phyloP scores from a whole-genome alignment of 2,113 vertebrate genomes.

The Rissa tridactyla region DNA sequence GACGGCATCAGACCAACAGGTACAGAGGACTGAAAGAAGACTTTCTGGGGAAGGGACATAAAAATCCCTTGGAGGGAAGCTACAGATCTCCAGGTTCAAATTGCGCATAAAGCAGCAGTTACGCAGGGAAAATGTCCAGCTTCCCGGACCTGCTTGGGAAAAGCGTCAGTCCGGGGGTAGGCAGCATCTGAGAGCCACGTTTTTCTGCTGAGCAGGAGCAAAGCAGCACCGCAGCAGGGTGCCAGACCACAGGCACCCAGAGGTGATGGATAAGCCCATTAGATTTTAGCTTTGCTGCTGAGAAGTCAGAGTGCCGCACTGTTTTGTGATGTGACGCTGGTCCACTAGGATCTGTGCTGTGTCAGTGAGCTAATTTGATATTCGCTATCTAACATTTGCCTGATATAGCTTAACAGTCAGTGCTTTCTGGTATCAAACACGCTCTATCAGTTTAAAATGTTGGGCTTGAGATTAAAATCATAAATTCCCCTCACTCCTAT shows the following conservation, averaged over 20 bases:
- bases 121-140: neutral
- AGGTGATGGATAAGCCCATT: neutral
- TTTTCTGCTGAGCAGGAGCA: neutral
- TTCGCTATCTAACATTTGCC: neutral
- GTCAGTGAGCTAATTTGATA: neutral
- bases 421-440: neutral
- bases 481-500: neutral
- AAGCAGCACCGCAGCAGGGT: neutral
- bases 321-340: rapidly evolving
- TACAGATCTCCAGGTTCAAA: neutral
- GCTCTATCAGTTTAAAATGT: neutral
- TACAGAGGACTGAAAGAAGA: neutral
- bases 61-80: neutral
- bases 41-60: neutral
- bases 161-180: neutral
- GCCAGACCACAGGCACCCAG: neutral
- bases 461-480: neutral
- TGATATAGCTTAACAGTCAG: neutral
- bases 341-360: neutral
- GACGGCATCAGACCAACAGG: neutral
- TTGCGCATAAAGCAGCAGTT: neutral
- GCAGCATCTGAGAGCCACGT: neutral
- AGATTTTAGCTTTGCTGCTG: neutral
- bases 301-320: neutral
- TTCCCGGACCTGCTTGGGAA: neutral